phyloP scores from a whole-genome alignment of 2,888 invertebrate genomes.

The Acronicta leporina region DNA sequence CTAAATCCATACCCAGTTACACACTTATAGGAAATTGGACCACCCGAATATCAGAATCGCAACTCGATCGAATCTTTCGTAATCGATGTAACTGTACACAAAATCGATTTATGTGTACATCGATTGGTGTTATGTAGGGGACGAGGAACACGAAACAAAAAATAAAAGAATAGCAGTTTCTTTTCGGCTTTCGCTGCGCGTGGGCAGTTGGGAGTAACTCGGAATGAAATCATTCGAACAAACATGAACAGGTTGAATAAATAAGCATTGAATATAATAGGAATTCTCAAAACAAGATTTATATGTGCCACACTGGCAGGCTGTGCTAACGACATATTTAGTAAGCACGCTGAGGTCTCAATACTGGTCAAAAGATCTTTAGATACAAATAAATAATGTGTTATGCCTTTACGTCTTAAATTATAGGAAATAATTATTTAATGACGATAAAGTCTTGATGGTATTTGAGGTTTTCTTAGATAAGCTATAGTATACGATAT shows the following conservation, averaged over 20 bases:
- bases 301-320: constrained; percentile 44
- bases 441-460: constrained; percentile 28
- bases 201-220: constrained; percentile 71
- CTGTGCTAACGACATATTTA: constrained; percentile 49
- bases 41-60: constrained; percentile 55
- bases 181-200: constrained; percentile 66
- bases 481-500: constrained; percentile 20
- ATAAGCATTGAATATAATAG: constrained; percentile 61
- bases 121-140: constrained; percentile 52
- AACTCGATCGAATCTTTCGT: constrained; percentile 66
- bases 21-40: constrained; percentile 47
- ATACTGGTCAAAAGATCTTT: constrained; percentile 31
- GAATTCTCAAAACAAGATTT: constrained; percentile 53
- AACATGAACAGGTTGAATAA: constrained; percentile 82
- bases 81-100: constrained; percentile 64
- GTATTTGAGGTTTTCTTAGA: constrained; percentile 31
- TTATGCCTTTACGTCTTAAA: constrained; percentile 40
- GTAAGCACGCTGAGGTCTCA: constrained; percentile 42
- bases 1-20: constrained; percentile 45
- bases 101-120: constrained; percentile 63
- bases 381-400: constrained; percentile 36
- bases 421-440: constrained; percentile 34
- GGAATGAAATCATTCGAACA: constrained; percentile 74
- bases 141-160: constrained; percentile 63
- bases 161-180: constrained; percentile 65